Base-by-base conservation (phyloP, 2,113 vertebrate genomes). In the Pelusios castaneus region DNA sequence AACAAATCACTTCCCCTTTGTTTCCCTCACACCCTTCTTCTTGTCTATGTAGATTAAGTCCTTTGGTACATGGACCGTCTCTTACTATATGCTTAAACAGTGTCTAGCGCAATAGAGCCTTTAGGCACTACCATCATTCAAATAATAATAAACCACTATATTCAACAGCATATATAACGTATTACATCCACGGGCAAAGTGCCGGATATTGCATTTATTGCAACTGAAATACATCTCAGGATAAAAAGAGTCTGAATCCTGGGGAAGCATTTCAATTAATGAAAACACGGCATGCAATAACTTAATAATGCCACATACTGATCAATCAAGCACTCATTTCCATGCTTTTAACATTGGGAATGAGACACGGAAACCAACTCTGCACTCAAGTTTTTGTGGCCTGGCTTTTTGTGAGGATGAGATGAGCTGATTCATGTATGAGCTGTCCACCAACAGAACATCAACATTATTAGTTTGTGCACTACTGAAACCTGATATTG, bases 101-200 rank as follows among this genome's bases (percentile, higher is more conserved):
- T 13, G 24, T 24, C 3, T 22, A 25, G 49, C 10, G 43, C 84
- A 55, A 22, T 2, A 2, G 17, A 16, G 21, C 29, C 4, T 17
- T 45, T 77, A 2, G 3, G 13, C 29, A 87, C 0, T 0, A 17
- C 17, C 0, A 0, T 13, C 1, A 47, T 8, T 45, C 9, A 25
- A 83, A 49, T 21, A 3, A 10, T 43, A 17, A 67, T 24, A 56
- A 60, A 25, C 0, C 31, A 51, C 47, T 27, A 12, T 21, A 0
- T 1, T 0, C 11, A 49, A 77, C 34, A 3, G 38, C 21, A 22
- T 0, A 1, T 19, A 0, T 5, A 25, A 43, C 49, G 3, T 1
- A 0, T 43, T 1, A 29, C 31, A n/a, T 24, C 41, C 2, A 7
- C 60, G 27, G 47, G 82, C 52, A 76, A 5, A 25, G 21, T 6